Evolutionary conservation across 2,113 vertebrate species (phyloP).

Genomic region (Cyrtonyx montezumae): DNA sequence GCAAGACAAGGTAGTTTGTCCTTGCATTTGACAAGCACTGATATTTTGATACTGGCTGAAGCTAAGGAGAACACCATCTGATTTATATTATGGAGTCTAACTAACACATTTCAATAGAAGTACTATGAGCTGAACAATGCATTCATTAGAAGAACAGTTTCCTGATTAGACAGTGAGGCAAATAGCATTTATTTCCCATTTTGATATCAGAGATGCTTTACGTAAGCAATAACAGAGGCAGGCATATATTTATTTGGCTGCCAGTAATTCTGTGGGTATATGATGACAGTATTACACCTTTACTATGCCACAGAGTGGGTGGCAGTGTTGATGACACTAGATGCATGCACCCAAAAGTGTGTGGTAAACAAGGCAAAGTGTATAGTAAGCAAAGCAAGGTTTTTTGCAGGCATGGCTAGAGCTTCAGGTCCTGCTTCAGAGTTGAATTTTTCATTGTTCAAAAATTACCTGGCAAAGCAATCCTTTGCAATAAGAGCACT

Average conservation of each 20-base stretch:
- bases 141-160: slow-evolving; percentile 60
- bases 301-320: fast-evolving
- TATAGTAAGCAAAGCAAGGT: not conserved
- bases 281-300: not conserved
- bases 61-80: slow-evolving; percentile 27
- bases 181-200: not conserved
- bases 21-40: slow-evolving; percentile 18
- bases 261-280: not conserved
- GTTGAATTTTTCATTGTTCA: not conserved
- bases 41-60: slow-evolving; percentile 37
- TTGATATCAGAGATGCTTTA: not conserved
- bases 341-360: not conserved
- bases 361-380: not conserved
- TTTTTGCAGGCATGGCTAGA: not conserved
- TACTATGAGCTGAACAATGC: slow-evolving; percentile 26
- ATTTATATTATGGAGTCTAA: slow-evolving; percentile 22
- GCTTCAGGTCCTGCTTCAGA: fast-evolving
- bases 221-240: not conserved
- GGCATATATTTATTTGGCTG: not conserved
- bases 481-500: not conserved
- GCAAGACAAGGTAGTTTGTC: slow-evolving; percentile 29
- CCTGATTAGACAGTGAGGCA: slow-evolving; percentile 27
- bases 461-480: not conserved
- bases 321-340: not conserved
- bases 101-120: slow-evolving; percentile 32